Evolutionary conservation across 1,140 invertebrate genomes (phyloP).

Genomic region (Apocrypta bakeri): DNA sequence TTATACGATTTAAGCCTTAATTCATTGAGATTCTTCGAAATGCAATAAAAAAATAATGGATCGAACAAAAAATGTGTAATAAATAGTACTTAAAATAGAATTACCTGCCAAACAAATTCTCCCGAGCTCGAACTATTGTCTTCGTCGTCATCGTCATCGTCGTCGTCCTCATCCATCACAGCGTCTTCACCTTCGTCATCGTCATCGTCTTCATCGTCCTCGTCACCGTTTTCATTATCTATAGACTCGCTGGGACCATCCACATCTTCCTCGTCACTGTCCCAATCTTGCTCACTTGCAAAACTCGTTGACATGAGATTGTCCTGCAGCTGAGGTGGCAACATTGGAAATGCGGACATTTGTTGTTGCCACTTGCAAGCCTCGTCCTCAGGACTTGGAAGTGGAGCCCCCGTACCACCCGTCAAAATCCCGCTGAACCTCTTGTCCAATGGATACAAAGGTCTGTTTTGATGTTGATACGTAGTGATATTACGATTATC

Average conservation of each 20-base stretch:
- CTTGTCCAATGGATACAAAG: constrained; percentile 58
- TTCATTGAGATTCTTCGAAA: too few relatives aligned
- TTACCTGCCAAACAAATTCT: constrained; percentile 86
- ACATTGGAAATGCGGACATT: constrained; percentile 60
- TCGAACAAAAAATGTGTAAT: too few relatives aligned
- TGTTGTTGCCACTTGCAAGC: constrained; percentile 68
- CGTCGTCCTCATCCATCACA: constrained; percentile 49
- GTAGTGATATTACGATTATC: constrained; percentile 54
- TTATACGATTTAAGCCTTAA: too few relatives aligned
- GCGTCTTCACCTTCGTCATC: constrained; percentile 25
- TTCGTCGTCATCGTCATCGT: constrained; percentile 60
- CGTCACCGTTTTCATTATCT: constrained; percentile 37
- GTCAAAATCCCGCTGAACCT: constrained; percentile 55
- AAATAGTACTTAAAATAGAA: constrained; percentile 37
- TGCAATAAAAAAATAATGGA: constrained; percentile 49
- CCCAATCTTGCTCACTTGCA: constrained; percentile 67
- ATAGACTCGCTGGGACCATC: constrained; percentile 1
- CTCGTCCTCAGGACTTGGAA: constrained; percentile 72
- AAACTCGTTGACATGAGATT: constrained; percentile 73
- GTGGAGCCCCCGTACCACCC: constrained; percentile 60
- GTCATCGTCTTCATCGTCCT: constrained; percentile 35
- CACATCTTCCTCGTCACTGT: constrained; percentile 61
- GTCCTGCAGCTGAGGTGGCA: constrained; percentile 66
- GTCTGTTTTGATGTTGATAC: constrained; percentile 58
- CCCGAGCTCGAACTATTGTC: constrained; percentile 79